Evolutionary conservation across 2,888 invertebrate species (phyloP).

Genomic region (Choristoneura rosaceana): DNA sequence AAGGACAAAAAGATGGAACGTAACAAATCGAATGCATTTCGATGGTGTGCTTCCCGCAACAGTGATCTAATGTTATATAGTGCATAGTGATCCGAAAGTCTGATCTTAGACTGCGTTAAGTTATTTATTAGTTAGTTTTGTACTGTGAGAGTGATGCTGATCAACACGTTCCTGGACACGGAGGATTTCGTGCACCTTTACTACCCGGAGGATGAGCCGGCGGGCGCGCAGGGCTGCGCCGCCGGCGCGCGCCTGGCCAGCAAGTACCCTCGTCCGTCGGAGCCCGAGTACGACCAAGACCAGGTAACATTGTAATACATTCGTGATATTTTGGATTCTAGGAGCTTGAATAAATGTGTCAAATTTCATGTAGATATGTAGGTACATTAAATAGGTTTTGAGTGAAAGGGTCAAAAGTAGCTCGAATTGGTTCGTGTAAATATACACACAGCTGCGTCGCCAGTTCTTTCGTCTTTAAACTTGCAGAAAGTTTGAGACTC

Average conservation of each 20-base stretch:
- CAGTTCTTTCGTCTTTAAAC: too few relatives aligned
- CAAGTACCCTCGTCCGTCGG: conserved; percentile 77
- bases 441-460: too few relatives aligned
- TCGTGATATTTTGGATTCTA: too few relatives aligned
- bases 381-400: too few relatives aligned
- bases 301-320: conserved; percentile 65
- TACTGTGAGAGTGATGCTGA: conserved; percentile 80
- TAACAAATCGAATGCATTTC: conserved; percentile 64
- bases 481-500: too few relatives aligned
- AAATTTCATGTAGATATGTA: too few relatives aligned
- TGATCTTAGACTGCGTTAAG: conserved; percentile 74
- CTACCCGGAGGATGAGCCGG: conserved; percentile 80
- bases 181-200: conserved; percentile 84
- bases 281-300: conserved; percentile 66
- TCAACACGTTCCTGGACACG: conserved; percentile 83
- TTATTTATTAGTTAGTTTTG: conserved; percentile 75
- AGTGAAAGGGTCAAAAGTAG: too few relatives aligned
- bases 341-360: too few relatives aligned
- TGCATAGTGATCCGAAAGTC: conserved; percentile 69
- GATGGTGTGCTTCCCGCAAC: conserved; percentile 74
- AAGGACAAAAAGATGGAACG: conserved; percentile 69
- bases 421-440: too few relatives aligned
- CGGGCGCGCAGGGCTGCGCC: conserved; percentile 74
- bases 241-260: conserved; percentile 80
- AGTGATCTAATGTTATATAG: conserved; percentile 67